Percentiles rank a stretch among this genome's conserved stretches.
These are phyloP conservation scores for Channallabes apus DNA, from an alignment of 2,797 vertebrate genomes.

Conservation along the genomic window DNA sequence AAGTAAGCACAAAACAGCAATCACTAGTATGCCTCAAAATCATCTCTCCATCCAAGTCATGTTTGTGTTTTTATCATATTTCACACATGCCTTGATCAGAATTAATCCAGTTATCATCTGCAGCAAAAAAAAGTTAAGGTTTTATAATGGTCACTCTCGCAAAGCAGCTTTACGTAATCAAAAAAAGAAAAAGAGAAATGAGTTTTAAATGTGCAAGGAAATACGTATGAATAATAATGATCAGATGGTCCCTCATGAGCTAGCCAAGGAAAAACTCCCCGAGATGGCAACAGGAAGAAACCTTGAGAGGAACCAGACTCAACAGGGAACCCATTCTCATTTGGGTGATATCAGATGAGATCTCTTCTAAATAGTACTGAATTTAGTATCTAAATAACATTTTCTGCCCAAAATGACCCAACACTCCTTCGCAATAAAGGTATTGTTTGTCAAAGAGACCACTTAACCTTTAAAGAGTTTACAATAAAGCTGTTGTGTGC, in stretches of 20 bases:
- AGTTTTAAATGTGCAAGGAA: too few species aligned
- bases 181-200: too few species aligned
- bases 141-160: too few species aligned
- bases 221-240: too few species aligned
- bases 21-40: not conserved
- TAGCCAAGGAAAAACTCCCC: too few species aligned
- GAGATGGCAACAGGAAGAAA: too few species aligned
- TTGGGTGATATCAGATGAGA: not conserved
- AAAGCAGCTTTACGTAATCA: too few species aligned
- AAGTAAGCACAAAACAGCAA: not conserved
- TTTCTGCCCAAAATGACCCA: not conserved
- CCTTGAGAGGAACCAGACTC: too few species aligned
- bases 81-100: not conserved
- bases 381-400: too few species aligned
- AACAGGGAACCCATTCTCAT: too few species aligned
- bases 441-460: not conserved
- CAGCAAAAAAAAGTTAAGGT: not conserved
- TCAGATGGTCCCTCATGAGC: too few species aligned
- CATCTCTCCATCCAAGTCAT: not conserved
- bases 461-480: not conserved
- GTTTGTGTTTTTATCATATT: not conserved
- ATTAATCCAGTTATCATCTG: not conserved
- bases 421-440: not conserved
- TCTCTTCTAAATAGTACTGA: not conserved
- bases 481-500: not conserved